Evolutionary conservation across 2,888 invertebrate species (phyloP), one percentile per base, ranked within the genome.

Genomic region (Tinea semifulvella): DNA sequence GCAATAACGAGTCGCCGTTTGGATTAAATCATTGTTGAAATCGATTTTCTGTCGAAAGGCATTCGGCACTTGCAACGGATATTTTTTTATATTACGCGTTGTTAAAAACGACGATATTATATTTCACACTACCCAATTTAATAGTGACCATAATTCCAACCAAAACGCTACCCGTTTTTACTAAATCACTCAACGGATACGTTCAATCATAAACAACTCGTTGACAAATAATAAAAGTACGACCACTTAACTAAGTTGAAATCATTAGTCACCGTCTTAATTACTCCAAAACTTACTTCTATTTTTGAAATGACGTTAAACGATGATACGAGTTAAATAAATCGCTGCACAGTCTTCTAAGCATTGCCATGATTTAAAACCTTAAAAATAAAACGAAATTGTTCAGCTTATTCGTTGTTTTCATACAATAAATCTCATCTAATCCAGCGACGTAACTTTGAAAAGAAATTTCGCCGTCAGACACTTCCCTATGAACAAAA

Each of bases 191-290:
- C 74, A 69, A 61, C 68, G 26, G 17, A n/a, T 63, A 67, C 65
- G 62, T 62, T 56, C 60, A 56, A 57, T 52, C 52, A 51, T 67
- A 68, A 74, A 74, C 71, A 76, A 70, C 67, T 56, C 65, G 69
- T 61, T 71, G 74, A 79, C 75, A 73, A 74, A 77, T 73, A 61
- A 63, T 63, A 60, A 63, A 65, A 70, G n/a, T 7, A 22, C 14
- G 14, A 5, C 40, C 22, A 40, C 22, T 40, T 40, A 40, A 40
- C 40, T 22, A 22, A 70, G 62, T 60, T 54, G 57, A 56, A 53
- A 57, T 60, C 58, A 65, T 57, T 68, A 68, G 68, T 62, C 58
- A 65, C 68, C 68, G 70, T 60, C 64, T 52, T 58, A 55, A 68
- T 70, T 65, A 60, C 55, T 58, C 57, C 58, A 56, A 48, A 56